A percentile compares a stretch with the other conserved stretches of the same genome.
Evolutionary conservation across 2,797 vertebrate genomes (phyloP).

Genomic region (Myotis findleyi): DNA sequence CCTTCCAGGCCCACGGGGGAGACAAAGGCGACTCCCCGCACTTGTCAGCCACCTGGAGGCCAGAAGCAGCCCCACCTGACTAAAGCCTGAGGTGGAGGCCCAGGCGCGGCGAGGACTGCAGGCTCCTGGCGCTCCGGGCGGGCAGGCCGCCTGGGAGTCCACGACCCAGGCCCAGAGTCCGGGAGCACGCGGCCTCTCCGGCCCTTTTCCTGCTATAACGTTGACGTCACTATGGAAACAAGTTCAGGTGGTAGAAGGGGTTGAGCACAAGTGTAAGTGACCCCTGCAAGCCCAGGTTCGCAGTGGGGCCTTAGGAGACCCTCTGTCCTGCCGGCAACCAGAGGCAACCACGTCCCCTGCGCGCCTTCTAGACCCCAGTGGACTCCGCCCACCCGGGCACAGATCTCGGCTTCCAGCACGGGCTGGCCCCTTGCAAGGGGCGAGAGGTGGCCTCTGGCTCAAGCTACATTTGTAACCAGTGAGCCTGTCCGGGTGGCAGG

Average conservation of each 20-base stretch:
- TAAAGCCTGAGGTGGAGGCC: not conserved
- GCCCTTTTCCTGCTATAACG: rapidly evolving
- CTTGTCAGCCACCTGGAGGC: too few species aligned
- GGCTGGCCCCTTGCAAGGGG: rapidly evolving
- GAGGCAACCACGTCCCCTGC: rapidly evolving
- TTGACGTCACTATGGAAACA: not conserved
- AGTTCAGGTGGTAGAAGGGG: not conserved
- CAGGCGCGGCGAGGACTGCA: not conserved
- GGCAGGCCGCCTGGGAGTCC: not conserved
- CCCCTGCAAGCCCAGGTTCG: not conserved
- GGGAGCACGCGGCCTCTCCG: not conserved
- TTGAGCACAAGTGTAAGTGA: rapidly evolving
- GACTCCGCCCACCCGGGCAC: not conserved
- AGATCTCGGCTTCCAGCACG: rapidly evolving
- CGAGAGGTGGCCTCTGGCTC: rapidly evolving
- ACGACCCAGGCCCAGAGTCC: not conserved
- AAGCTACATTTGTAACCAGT: too few species aligned
- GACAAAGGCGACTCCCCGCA: not conserved
- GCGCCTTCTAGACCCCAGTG: rapidly evolving
- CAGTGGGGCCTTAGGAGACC: not conserved
- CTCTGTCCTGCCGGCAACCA: rapidly evolving
- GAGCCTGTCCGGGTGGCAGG: not conserved
- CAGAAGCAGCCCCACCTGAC: not conserved
- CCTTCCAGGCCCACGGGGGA: rapidly evolving
- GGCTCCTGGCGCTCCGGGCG: not conserved